Conservation (phyloP, 2,888 invertebrate species). For the Parascotia fuliginaria region DNA sequence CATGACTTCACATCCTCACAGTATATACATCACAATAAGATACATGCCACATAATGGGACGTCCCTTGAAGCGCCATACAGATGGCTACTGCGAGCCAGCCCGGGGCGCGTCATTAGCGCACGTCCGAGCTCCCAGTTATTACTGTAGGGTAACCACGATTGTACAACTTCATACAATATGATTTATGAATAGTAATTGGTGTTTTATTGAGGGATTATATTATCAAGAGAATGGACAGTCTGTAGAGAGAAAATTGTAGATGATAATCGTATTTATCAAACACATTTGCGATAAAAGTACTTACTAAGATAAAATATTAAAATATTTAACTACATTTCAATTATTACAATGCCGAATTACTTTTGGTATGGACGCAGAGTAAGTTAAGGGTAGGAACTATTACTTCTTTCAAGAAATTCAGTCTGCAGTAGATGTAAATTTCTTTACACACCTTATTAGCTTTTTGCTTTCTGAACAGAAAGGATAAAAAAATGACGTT, state of each 20-base stretch:
- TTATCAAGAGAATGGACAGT: conserved; percentile 5
- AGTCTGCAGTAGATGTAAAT: too few species aligned
- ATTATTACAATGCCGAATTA: too few species aligned
- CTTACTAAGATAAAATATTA: too few species aligned
- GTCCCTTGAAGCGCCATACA: conserved; percentile 48
- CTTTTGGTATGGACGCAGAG: too few species aligned
- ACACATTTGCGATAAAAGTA: too few species aligned
- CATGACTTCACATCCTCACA: neutral
- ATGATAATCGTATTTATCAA: too few species aligned
- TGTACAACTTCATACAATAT: conserved; percentile 18
- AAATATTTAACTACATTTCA: too few species aligned
- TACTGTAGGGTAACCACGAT: conserved; percentile 55
- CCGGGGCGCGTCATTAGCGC: conserved; percentile 75
- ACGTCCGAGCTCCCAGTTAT: conserved; percentile 67
- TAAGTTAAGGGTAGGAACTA: too few species aligned
- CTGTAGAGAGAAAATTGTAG: neutral
- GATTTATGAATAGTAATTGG: conserved; percentile 22
- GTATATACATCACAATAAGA: conserved; percentile 14
- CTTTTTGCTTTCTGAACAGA: too few species aligned
- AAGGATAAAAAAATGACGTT: too few species aligned
- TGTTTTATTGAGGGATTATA: conserved; percentile 11
- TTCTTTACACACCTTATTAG: too few species aligned
- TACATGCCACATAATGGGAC: conserved; percentile 45
- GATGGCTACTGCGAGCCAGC: conserved; percentile 67
- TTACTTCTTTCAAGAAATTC: too few species aligned